Percentiles rank a stretch among this genome's conserved stretches.
Evolutionary conservation across 1,140 invertebrate species (phyloP).

Genomic region (Globodera ellingtonae): DNA sequence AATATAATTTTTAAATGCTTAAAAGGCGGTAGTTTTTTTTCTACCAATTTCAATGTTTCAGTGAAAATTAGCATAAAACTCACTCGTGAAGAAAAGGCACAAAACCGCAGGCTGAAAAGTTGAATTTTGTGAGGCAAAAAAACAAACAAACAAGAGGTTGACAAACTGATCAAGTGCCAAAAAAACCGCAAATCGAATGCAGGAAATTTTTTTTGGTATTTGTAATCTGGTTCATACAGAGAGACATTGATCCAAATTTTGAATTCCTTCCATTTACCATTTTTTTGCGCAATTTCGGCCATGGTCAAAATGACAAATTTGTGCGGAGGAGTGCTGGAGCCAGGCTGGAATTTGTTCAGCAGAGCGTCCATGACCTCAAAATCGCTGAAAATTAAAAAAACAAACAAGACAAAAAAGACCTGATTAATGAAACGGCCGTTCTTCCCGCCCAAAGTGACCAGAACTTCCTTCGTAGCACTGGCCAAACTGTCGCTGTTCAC

Average conservation of each 20-base stretch:
- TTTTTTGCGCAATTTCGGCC: constrained; percentile 57
- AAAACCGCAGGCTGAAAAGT: constrained; percentile 26
- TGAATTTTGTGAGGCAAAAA: too few species aligned
- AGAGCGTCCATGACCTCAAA: constrained; percentile 24
- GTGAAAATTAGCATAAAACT: constrained; percentile 8
- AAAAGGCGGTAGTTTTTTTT: too few species aligned
- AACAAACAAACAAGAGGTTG: too few species aligned
- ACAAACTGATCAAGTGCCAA: too few species aligned
- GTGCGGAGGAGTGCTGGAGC: constrained; percentile 53
- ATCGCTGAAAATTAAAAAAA: neutral
- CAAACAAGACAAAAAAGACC: constrained; percentile 31
- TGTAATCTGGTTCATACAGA: neutral
- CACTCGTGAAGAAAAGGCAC: constrained; percentile 30
- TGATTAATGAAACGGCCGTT: constrained; percentile 52
- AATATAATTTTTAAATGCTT: neutral
- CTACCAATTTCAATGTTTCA: constrained; percentile 19
- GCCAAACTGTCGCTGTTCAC: constrained; percentile 55
- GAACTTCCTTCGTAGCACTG: constrained; percentile 58
- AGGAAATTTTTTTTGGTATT: too few species aligned
- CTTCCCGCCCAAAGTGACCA: constrained; percentile 58
- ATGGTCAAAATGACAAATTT: constrained; percentile 57
- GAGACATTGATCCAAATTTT: constrained; percentile 14
- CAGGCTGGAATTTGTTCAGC: constrained; percentile 51
- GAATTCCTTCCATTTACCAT: constrained; percentile 37
- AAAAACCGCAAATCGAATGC: too few species aligned